Evolutionary conservation across 2,113 vertebrate genomes (phyloP), one percentile per base, ranked within the genome.

Genomic region (Uropsilus gracilis): DNA sequence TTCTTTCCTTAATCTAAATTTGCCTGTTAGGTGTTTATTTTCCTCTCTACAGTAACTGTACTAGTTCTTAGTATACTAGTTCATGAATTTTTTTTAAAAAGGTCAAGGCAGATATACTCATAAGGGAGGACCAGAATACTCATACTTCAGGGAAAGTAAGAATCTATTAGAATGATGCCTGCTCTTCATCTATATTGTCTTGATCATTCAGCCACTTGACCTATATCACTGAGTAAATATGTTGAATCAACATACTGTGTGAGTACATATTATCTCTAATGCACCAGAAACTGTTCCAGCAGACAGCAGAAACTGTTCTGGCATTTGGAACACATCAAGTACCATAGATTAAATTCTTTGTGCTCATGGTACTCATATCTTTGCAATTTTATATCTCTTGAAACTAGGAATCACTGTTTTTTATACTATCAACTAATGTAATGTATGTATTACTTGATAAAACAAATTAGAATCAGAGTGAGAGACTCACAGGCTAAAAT

Each of bases 331-430:
- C 76, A 22, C 26, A 80, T 73, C 18, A 30, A 57, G 34, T 95
- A 72, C 55, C 84, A 86, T 78, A 76, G 13, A 69, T 88, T 57
- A 77, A 85, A 89, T 50, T 78, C 28, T 20, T 3, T 94, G 5
- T 80, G 64, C 37, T 78, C 75, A 20, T 66, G 17, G 42, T 53
- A 46, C 44, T 96, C 84, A 78, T 11, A 83, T 86, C 85, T 78
- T 11, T 44, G 61, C 26, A 82, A 57, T 77, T 92, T 83, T 86
- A n/a, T 94, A n/a, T 78, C 84, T 77, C 85, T 86, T 83, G 75
- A 92, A 28, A 92, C 14, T 84, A 84, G 84, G 91, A 97, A 37
- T 92, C 94, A 90, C 89, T 78, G 28, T 44, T 94, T 91, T 55
- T 87, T 37, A 80, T 82, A 69, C n/a, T 69, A 10, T 64, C 76